Base-by-base conservation (phyloP, 2,888 invertebrate species). In the Torymus aiolomorphi region DNA sequence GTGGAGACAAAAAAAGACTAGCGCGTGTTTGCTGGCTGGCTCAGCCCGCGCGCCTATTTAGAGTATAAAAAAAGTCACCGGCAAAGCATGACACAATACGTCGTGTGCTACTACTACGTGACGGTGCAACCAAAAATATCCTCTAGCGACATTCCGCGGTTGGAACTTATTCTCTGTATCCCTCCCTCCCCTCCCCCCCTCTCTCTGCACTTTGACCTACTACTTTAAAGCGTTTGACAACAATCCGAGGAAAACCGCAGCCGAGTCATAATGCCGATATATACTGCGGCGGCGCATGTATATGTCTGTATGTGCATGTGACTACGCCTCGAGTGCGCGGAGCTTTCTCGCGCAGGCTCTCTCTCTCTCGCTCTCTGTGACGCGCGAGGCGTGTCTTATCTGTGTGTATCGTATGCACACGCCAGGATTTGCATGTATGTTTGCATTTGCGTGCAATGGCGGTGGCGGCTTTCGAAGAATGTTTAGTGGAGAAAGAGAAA, bases 161-260 rank as follows among this genome's bases (percentile, higher is more conserved):
- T 54, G 54, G 63, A 73, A 73, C 16, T 62, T 63, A 63, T 52
- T 62, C 72, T 63, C 52, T n/a, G 31, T 54, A 13, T 16, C 52
- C 5, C 11, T 24, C 54, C n/a, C 56, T 5, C 12, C 14, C n/a
- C 52, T 14, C 11, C 14, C 54, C n/a, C 56, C 0, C 12, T 2
- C 56, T 5, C 24, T 24, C 24, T 14, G 65, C 74, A 57, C 65
- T 74, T 74, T 65, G 74, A 74, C 65, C 65, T 65, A 74, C 74
- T 65, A 59, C 56, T 74, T 57, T 56, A 51, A 54, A 73, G 61
- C 63, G 63, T 73, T 73, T 24, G 73, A 73, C 73, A 73, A 73
- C 73, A 73, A 70, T 70, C 49, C 70, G 20, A 18, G 73, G 31
- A 18, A 73, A 63, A 73, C 62, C 73, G 31, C 63, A 73, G 54